A percentile compares a stretch with the other conserved stretches of the same genome.
phyloP scores from a whole-genome alignment of 2,113 vertebrate genomes.

The Callopanchax toddi region DNA sequence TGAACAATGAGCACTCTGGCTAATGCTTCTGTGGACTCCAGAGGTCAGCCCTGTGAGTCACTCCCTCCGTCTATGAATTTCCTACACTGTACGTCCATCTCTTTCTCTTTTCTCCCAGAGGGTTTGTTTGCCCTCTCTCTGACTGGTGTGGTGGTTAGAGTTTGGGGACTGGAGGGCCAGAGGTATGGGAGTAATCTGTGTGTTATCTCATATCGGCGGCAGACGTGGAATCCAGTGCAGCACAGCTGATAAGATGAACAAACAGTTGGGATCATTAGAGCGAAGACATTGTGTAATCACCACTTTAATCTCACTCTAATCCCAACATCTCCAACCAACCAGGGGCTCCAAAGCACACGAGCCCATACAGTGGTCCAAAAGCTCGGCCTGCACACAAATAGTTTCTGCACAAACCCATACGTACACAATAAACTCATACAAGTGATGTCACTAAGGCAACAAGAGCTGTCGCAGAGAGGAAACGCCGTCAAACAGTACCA shows the following conservation, averaged over 20 bases:
- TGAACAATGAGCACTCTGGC: conserved; percentile 73
- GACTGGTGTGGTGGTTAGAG: conserved; percentile 28
- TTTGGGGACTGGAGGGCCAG: conserved; percentile 22
- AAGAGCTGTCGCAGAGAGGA: conserved; percentile 37
- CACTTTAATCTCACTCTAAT: conserved; percentile 81
- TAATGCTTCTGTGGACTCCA: conserved; percentile 70
- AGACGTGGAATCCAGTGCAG: conserved; percentile 76
- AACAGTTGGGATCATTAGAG: conserved; percentile 85
- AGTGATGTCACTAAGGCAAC: conserved; percentile 32
- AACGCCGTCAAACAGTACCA: conserved; percentile 46
- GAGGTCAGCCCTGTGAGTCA: conserved; percentile 66
- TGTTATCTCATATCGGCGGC: conserved; percentile 76
- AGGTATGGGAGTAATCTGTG: conserved; percentile 55
- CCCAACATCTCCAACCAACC: conserved; percentile 78
- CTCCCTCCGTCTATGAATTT: conserved; percentile 65
- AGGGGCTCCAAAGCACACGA: conserved; percentile 46
- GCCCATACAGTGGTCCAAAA: conserved; percentile 53
- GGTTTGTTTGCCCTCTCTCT: conserved; percentile 50
- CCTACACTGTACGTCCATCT: conserved; percentile 50
- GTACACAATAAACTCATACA: conserved; percentile 11
- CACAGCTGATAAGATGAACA: conserved; percentile 82
- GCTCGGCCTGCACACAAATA: conserved; percentile 30
- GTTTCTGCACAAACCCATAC: conserved; percentile 27
- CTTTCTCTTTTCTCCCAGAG: conserved; percentile 27
- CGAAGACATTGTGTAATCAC: conserved; percentile 85